Evolutionary conservation across 2,113 vertebrate genomes (phyloP).

Genomic region (Cranoglanis bouderius): DNA sequence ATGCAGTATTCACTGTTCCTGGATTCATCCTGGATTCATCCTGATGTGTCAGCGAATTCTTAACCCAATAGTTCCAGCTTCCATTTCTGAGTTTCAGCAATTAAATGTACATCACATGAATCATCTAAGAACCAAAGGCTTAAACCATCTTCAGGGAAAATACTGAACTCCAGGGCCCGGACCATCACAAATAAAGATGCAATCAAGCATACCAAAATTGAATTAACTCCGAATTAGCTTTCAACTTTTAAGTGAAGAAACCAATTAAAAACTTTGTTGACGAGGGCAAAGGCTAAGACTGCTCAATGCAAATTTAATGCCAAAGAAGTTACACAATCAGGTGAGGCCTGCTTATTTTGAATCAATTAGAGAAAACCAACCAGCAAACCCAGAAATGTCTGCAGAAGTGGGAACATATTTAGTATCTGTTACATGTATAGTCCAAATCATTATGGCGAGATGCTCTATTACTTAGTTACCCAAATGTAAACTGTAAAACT

Average conservation of each 20-base stretch:
- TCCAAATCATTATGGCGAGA: not conserved
- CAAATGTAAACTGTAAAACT: not conserved
- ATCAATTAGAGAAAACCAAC: constrained; percentile 5
- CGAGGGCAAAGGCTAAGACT: not conserved
- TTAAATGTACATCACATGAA: not conserved
- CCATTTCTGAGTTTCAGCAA: not conserved
- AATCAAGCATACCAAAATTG: not conserved
- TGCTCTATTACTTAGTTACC: not conserved
- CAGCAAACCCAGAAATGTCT: not conserved
- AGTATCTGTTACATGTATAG: not conserved
- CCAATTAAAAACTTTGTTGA: not conserved
- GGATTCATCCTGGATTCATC: not conserved
- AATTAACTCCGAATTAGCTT: not conserved
- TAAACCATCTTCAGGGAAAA: not conserved
- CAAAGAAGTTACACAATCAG: not conserved
- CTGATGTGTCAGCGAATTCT: too few species aligned
- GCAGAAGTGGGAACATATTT: not conserved
- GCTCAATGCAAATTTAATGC: not conserved
- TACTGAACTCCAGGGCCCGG: not conserved
- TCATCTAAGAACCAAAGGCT: not conserved
- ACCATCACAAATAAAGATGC: not conserved
- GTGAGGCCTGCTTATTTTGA: not conserved
- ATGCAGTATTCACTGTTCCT: not conserved
- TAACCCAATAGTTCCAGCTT: not conserved
- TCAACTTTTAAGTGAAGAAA: not conserved